Evolutionary conservation across 2,797 vertebrate genomes (phyloP).

Genomic region (Labeo calbasu): DNA sequence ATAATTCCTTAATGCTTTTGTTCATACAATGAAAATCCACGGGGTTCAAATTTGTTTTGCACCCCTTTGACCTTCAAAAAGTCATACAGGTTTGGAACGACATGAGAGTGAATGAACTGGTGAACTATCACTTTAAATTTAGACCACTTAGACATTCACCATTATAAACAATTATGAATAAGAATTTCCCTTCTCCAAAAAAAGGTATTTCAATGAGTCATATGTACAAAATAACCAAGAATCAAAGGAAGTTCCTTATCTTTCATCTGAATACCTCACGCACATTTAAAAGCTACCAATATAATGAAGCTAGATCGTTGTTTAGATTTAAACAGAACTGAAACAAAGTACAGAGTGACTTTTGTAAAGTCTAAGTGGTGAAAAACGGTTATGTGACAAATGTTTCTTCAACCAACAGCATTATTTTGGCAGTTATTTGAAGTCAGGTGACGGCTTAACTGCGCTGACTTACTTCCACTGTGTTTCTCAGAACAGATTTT

Average conservation of each 20-base stretch:
- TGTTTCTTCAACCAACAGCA: background rate
- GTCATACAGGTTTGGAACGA: background rate
- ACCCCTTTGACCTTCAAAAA: conserved; percentile 7
- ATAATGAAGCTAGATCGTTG: background rate
- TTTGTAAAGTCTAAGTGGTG: background rate
- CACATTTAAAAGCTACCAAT: background rate
- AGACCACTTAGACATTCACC: background rate
- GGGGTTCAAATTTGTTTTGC: background rate
- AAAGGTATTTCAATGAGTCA: conserved; percentile 26
- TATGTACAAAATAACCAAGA: conserved; percentile 48
- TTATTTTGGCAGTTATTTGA: background rate
- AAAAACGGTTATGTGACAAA: background rate
- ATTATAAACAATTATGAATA: background rate
- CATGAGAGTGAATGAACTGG: background rate
- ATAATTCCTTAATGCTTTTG: background rate
- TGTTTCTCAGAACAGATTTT: conserved; percentile 18
- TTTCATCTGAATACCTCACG: conserved; percentile 26
- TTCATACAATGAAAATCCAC: background rate
- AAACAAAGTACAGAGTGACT: background rate
- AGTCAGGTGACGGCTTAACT: conserved; percentile 12
- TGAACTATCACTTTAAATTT: conserved; percentile 4
- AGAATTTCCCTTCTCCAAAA: background rate
- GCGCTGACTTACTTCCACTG: conserved; percentile 20
- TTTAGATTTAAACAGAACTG: background rate
- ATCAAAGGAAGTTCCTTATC: conserved; percentile 52